Evolutionary conservation across 2,888 invertebrate species (phyloP).

Genomic region (Phyto melanocephala): DNA sequence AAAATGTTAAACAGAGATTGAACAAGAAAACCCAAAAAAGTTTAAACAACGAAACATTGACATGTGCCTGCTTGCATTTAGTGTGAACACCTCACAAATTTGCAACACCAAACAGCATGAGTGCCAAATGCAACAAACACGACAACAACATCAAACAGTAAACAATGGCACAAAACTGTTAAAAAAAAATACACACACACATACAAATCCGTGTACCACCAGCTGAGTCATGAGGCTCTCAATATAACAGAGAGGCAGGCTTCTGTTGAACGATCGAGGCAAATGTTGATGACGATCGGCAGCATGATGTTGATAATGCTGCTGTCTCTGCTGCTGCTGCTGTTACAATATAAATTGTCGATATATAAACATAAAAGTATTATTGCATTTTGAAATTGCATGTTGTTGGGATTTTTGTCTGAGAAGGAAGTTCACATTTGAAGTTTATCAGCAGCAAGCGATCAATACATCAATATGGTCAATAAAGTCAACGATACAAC

Average conservation of each 20-base stretch:
- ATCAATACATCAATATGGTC: constrained; percentile 70
- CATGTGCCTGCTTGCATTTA: constrained; percentile 62
- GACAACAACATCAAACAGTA: constrained; percentile 55
- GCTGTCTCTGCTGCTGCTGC: not conserved
- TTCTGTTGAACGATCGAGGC: constrained; percentile 47
- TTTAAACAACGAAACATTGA: constrained; percentile 39
- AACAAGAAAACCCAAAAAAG: not conserved
- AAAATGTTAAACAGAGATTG: not conserved
- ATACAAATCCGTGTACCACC: constrained; percentile 35
- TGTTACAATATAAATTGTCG: constrained; percentile 50
- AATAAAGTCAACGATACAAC: constrained; percentile 68
- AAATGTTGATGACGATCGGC: constrained; percentile 31
- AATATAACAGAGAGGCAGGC: constrained; percentile 50
- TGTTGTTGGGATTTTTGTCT: constrained; percentile 39
- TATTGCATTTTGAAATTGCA: constrained; percentile 61
- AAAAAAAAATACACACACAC: not conserved
- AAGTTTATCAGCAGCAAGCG: constrained; percentile 67
- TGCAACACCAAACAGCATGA: constrained; percentile 64
- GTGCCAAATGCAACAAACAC: constrained; percentile 64
- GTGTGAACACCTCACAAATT: constrained; percentile 65
- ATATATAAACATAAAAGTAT: constrained; percentile 48
- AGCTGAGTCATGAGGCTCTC: constrained; percentile 52
- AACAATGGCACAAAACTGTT: constrained; percentile 2
- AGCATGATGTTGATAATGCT: constrained; percentile 28
- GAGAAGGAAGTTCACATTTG: constrained; percentile 62